Evolutionary conservation across 2,113 vertebrate genomes (phyloP).

Genomic region (Theropithecus gelada): DNA sequence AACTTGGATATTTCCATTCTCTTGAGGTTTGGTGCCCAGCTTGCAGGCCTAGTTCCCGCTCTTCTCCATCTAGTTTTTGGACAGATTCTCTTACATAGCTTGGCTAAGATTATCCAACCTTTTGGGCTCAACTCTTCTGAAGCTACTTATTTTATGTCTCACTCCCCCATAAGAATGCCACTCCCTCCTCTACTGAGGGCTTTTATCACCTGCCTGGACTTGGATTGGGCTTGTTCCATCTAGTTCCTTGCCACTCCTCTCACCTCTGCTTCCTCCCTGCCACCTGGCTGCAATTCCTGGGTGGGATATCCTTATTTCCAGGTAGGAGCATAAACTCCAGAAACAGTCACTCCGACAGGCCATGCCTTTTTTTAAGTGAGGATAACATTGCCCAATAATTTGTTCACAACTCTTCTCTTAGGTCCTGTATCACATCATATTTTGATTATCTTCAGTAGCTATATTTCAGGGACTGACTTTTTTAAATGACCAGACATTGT

Average conservation of each 20-base stretch:
- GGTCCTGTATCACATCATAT: neutral
- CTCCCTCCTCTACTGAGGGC: neutral
- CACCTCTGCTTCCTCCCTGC: neutral
- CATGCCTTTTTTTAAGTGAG: neutral
- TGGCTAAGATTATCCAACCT: neutral
- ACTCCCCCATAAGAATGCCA: neutral
- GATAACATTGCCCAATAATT: neutral
- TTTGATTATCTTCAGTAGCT: slow-evolving; percentile 38
- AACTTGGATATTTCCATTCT: neutral
- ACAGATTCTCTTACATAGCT: neutral
- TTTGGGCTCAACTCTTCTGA: neutral
- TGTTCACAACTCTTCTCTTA: neutral
- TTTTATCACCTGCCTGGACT: slow-evolving; percentile 25
- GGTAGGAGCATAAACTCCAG: neutral
- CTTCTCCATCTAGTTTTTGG: neutral
- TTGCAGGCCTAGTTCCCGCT: neutral
- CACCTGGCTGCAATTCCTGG: neutral
- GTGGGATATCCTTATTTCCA: neutral
- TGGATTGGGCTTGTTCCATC: neutral
- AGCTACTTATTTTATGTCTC: neutral
- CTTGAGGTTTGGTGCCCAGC: neutral
- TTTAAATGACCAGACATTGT: slow-evolving; percentile 31
- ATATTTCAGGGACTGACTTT: slow-evolving; percentile 22
- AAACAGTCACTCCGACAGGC: neutral
- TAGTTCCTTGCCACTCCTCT: neutral